Base-by-base conservation (phyloP, 2,888 invertebrate genomes). In the Emmelina monodactyla region DNA sequence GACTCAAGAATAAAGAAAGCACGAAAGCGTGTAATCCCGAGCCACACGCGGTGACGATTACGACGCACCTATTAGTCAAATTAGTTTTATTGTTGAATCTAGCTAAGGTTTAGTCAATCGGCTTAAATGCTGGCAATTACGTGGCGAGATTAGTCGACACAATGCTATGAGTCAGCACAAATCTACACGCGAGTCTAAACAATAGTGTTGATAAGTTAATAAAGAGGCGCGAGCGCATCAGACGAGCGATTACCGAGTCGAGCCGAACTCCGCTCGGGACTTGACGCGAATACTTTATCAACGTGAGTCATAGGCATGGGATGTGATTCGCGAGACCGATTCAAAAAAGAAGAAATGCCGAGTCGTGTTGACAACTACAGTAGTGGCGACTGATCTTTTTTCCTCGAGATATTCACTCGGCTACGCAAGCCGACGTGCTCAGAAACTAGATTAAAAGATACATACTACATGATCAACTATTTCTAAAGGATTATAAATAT, bases 131-230 rank as follows among this genome's bases (percentile, higher is more conserved):
- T 59, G 63, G 66, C 76, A 72, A 78, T 79, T 78, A 76, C 68
- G 67, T 63, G 54, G 55, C 53, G 49, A 62, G 51, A 60, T 62
- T 61, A 58, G 56, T 62, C 51, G 49, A 57, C 62, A 76, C 78
- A 73, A 75, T 73, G 59, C 70, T 59, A 67, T 79, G 79, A 78
- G 66, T 79, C 79, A 79, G 59, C 78, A 64, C 54, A 73, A 72
- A 73, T 71, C 68, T 58, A 53, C 57, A 53, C 55, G 54, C 56
- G 67, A 70, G 70, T 78, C 73, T 76, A 79, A 78, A 79, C 79
- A 79, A 79, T 79, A 69, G 76, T 75, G 71, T 72, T 75, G 78
- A 79, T 79, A 79, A 78, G 73, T 78, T 79, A 72, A 79, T 79
- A 73, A 69, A 73, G 62, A 61, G 51, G 67, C 63, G 67, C 60